phyloP scores from a whole-genome alignment of 2,888 invertebrate species.

The Brenthis hecate region DNA sequence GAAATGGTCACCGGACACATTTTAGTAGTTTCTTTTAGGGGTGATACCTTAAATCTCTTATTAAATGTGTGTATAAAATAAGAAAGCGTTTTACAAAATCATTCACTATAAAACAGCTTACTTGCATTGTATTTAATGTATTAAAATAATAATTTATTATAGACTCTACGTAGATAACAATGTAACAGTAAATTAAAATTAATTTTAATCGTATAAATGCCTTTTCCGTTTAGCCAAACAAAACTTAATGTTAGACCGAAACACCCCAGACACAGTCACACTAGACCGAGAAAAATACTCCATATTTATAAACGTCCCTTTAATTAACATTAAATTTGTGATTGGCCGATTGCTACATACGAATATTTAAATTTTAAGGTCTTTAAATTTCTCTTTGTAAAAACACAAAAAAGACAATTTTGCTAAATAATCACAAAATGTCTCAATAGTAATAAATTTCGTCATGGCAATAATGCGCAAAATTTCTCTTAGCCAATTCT shows the following conservation, averaged over 20 bases:
- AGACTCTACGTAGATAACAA: slow-evolving; percentile 76
- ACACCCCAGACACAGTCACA: slow-evolving; percentile 42
- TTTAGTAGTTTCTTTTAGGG: slow-evolving; percentile 7
- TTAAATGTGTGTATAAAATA: slow-evolving; percentile 21
- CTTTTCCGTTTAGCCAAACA: slow-evolving; percentile 64
- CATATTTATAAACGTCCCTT: slow-evolving; percentile 21
- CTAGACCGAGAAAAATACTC: slow-evolving; percentile 39
- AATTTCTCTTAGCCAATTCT: slow-evolving; percentile 1
- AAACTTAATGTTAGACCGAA: slow-evolving; percentile 57
- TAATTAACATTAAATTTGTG: slow-evolving; percentile 1
- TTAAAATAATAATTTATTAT: slow-evolving; percentile 77
- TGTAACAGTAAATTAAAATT: slow-evolving; percentile 72
- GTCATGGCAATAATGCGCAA: background rate
- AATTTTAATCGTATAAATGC: slow-evolving; percentile 74
- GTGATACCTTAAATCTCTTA: slow-evolving; percentile 15
- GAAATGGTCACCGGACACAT: slow-evolving; percentile 15
- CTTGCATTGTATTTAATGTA: slow-evolving; percentile 51
- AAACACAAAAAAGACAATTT: slow-evolving; percentile 3
- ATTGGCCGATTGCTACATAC: slow-evolving; percentile 4
- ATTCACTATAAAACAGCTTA: slow-evolving; percentile 33
- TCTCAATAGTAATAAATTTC: background rate
- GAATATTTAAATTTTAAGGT: background rate
- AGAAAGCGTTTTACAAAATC: slow-evolving; percentile 28
- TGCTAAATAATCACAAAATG: background rate
- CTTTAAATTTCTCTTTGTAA: background rate